phyloP scores from a whole-genome alignment of 2,888 invertebrate genomes.

The Julus scanicus region DNA sequence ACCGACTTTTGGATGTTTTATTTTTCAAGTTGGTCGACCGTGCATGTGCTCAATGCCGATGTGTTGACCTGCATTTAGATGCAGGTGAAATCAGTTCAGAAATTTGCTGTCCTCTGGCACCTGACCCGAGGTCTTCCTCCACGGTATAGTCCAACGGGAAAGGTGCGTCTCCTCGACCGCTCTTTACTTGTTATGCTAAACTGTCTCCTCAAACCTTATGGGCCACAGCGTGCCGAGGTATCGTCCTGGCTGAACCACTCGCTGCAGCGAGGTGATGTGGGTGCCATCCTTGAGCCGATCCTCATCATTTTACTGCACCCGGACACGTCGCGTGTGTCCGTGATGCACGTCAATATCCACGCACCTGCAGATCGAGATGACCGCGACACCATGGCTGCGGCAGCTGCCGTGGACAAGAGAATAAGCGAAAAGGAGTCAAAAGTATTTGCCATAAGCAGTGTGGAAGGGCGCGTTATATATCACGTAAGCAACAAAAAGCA shows the following conservation, averaged over 20 bases:
- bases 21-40: too few relatives aligned
- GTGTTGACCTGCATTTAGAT: constrained; percentile 59
- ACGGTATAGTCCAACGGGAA: constrained; percentile 63
- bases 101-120: constrained; percentile 80
- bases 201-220: constrained; percentile 73
- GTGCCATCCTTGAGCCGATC: constrained; percentile 81
- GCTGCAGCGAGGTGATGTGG: constrained; percentile 80
- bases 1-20: background rate
- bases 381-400: background rate
- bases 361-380: constrained; percentile 52
- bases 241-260: constrained; percentile 79
- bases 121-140: constrained; percentile 75
- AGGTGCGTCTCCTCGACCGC: constrained; percentile 73
- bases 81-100: constrained; percentile 73
- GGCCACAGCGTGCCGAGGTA: constrained; percentile 73
- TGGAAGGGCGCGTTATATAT: constrained; percentile 78
- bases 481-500: constrained; percentile 63
- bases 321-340: constrained; percentile 82
- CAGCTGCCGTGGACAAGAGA: constrained; percentile 59
- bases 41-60: background rate
- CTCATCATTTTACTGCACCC: constrained; percentile 80
- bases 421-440: constrained; percentile 68
- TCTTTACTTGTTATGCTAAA: constrained; percentile 80
- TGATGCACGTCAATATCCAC: constrained; percentile 73
- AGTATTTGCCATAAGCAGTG: constrained; percentile 84